Percentiles rank a stretch among this genome's conserved stretches.
These are phyloP conservation scores for Ophraella communa DNA, from an alignment of 2,888 invertebrate genomes.

Conservation along the genomic window DNA sequence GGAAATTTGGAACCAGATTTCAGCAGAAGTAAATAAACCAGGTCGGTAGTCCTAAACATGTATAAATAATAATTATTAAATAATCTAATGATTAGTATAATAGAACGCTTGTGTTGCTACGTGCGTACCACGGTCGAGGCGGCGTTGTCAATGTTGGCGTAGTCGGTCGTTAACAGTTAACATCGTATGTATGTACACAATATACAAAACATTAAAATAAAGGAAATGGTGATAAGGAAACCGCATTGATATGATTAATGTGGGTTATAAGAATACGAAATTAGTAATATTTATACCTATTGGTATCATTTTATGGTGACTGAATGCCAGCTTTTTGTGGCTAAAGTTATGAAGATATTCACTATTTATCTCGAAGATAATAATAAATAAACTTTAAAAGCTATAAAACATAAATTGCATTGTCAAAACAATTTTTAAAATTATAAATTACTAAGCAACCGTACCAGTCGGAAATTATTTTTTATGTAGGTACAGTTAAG, in stretches of 20 bases:
- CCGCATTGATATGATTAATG: neutral
- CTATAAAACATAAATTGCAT: no score
- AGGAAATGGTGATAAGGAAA: neutral
- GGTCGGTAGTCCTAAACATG: constrained; percentile 11
- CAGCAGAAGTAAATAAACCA: constrained; percentile 17
- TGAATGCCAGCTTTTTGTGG: no score
- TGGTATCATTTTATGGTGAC: no score
- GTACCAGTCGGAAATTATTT: no score
- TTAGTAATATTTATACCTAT: neutral
- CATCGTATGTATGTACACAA: neutral
- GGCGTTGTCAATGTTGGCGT: constrained; percentile 4
- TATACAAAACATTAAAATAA: neutral
- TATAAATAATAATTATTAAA: neutral
- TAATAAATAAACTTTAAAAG: no score
- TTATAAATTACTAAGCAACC: no score
- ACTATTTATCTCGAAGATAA: no score
- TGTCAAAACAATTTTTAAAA: no score
- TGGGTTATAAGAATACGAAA: neutral
- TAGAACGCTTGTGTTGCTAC: neutral
- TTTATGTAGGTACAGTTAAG: no score
- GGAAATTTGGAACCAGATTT: constrained; percentile 19
- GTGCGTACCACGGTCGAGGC: neutral
- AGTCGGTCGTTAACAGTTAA: neutral
- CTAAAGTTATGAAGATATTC: no score
- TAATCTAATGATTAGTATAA: neutral